Conservation (phyloP, 2,113 vertebrate genomes). For the Cyphomyrus plagiostoma region DNA sequence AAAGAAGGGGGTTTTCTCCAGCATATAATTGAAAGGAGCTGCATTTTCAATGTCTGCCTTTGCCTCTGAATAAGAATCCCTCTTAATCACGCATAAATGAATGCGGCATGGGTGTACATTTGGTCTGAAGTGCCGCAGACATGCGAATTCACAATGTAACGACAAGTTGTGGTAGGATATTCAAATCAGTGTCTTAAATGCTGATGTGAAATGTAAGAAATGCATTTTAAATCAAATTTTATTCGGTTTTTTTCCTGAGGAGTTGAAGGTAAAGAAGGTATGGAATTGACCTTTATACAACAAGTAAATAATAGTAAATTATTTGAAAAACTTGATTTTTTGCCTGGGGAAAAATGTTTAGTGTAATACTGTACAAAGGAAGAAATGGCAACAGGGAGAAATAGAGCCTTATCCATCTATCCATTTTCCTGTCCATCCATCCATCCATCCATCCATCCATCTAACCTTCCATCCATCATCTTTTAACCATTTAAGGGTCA, state of each 20-base stretch:
- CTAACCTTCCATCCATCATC: background rate
- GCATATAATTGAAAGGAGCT: slow-evolving; percentile 61
- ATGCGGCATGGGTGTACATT: slow-evolving; percentile 43
- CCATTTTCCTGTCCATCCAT: background rate
- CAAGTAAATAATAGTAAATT: background rate
- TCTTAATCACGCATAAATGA: slow-evolving; percentile 62
- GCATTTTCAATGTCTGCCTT: slow-evolving; percentile 63
- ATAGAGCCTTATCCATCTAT: background rate
- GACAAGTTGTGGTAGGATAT: background rate
- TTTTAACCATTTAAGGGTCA: background rate
- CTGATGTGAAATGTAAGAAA: background rate
- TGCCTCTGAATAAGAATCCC: slow-evolving; percentile 58
- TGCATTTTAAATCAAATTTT: background rate
- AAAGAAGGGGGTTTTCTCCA: slow-evolving; percentile 66
- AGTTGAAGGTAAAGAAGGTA: background rate
- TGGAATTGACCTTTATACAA: background rate
- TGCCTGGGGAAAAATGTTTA: background rate
- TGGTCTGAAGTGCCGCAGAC: background rate
- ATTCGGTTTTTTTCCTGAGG: background rate
- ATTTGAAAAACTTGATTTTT: background rate
- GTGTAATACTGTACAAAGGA: background rate
- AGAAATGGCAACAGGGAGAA: background rate
- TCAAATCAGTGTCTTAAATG: background rate
- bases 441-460: background rate
- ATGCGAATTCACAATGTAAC: background rate